These are phyloP conservation scores for Chionoecetes opilio DNA, from an alignment of 1,140 invertebrate species.

Conservation along the genomic window DNA sequence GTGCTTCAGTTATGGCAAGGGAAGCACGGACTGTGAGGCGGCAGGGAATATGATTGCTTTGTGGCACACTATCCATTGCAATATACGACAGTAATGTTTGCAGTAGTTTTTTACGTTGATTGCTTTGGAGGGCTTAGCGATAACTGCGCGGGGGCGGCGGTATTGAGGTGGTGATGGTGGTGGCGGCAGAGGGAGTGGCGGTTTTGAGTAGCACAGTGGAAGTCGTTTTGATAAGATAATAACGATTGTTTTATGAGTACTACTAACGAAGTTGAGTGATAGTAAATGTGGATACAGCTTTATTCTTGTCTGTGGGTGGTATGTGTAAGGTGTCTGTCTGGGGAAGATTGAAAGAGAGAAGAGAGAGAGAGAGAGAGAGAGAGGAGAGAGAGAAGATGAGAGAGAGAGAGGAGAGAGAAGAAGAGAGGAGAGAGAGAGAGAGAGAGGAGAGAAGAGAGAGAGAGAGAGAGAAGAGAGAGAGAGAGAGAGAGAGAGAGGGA, in stretches of 20 bases:
- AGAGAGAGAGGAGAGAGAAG: background rate
- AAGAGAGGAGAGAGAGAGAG: no score
- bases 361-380: background rate
- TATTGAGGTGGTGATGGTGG: background rate
- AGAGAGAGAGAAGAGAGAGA: no score
- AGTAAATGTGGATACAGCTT: no score
- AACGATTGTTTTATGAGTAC: no score
- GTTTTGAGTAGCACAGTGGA: no score
- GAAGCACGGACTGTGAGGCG: background rate
- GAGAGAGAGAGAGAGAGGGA: no score
- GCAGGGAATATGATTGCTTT: background rate
- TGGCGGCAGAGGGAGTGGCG: background rate
- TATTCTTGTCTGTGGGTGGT: no score
- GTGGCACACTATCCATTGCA: background rate
- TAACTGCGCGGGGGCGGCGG: background rate
- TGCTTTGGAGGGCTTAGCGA: background rate
- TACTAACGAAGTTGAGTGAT: no score
- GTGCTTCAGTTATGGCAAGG: background rate
- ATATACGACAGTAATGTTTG: slow-evolving; percentile 6
- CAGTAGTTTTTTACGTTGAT: background rate
- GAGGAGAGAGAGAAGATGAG: background rate
- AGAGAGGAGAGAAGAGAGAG: no score
- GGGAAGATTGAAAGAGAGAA: no score
- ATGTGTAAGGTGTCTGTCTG: no score
- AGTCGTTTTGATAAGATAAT: no score